Base-by-base conservation (phyloP, 2,797 vertebrate species). In the Adrianichthys oophorus region DNA sequence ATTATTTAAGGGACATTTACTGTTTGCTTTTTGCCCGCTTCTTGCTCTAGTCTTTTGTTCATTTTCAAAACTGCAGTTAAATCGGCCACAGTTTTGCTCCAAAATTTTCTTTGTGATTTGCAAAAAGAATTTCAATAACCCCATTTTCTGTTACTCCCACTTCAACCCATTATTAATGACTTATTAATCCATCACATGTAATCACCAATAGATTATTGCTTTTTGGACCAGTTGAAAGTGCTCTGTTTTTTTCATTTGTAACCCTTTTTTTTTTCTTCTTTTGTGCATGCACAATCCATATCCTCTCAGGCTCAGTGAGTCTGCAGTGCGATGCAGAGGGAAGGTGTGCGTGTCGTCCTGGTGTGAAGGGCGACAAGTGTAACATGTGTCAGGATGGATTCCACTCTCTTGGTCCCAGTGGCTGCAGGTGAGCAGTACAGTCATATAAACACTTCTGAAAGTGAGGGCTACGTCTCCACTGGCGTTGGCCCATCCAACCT, bases 301-400 rank as follows among this genome's bases (percentile, higher is more conserved):
- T 47, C 37, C 60, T 53, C 40, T 0, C 87, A 96, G 94, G 94
- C 21, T 95, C 94, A 4, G 68, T 89, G 78, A 88, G 62, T 66
- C 89, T 90, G 45, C 94, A 94, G 79, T 96, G 95, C 0, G 89
- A 94, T 52, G 67, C 2, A 10, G 81, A 87, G 0, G 96, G 95
- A 50, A 79, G 82, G 74, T 98, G 96, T 46, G 0, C 47, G 50
- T 98, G 96, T 85, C 92, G 91, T 71, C 79, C 55, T 21, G 91
- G 90, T 0, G 94, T 97, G 79, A 93, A 87, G 0, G 95, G 95
- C 62, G 90, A 90, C 87, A 96, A 94, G 82, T 98, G 96, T 7
- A 94, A 98, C 84, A 90, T 75, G 42, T 98, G 96, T 85, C 90
- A 58, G 73, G 81, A 91, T 0, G 95, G 95, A 0, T 96, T 94